Base-by-base conservation (phyloP, 2,797 vertebrate species). In the Gambelia wislizenii region DNA sequence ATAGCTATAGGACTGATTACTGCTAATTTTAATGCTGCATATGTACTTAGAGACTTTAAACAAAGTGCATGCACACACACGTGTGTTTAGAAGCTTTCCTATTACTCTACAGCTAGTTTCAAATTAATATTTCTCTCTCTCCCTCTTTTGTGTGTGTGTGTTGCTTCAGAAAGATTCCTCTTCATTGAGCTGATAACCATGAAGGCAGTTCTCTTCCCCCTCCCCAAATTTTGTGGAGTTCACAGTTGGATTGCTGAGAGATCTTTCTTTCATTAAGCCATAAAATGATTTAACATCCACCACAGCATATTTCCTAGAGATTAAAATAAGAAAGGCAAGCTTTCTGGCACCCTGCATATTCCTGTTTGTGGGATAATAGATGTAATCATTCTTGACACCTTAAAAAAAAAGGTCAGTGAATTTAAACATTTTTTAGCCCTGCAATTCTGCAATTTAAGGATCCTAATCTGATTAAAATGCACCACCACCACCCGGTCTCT, bases 1-100 rank as follows among this genome's bases (percentile, higher is more conserved):
- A 93, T 96, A 94, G 93, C 88, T 93, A 47, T 84, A 93, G 91
- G 90, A 95, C 90, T 90, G 91, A 92, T 92, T 89, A 91, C 92
- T 96, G 92, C 86, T 7, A 89, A 92, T 54, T 81, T 47, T 77
- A 89, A 79, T 54, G 20, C 27, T 27, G 61, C 44, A 39, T 75
- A 80, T 80, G 44, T 52, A 69, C 59, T 47, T 90, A 93, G 94
- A 85, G 90, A 61, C 67, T 83, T 78, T 74, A 54, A 30, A 4
- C 0, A 56, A 80, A 83, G 61, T 56, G 20, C 94, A 7, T 92
- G 79, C 39, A 1, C 14, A 14, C 33, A 36, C 30, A 74, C 92
- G 5, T 91, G 18, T 90, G 79, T 82, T 83, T 30, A 85, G 33
- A 12, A 70, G 81, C 39, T 47, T 9, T 16, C 42, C 16, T 67